phyloP scores from a whole-genome alignment of 2,113 vertebrate genomes.

The Etheostoma cragini region DNA sequence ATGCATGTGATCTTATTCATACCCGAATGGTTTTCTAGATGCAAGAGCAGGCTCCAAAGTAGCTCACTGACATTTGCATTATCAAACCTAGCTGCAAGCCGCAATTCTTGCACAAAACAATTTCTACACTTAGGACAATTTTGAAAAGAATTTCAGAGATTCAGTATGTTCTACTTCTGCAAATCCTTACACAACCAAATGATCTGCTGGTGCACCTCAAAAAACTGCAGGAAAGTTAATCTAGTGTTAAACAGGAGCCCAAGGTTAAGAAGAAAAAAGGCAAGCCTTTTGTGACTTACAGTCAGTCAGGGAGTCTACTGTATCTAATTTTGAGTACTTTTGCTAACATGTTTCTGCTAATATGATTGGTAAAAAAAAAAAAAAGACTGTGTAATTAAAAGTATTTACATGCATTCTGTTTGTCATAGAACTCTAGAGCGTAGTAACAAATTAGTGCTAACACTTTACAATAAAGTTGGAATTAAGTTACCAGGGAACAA shows the following conservation, averaged over 20 bases:
- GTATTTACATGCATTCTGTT: too few species aligned
- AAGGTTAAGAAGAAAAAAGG: too few species aligned
- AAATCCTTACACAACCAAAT: not conserved
- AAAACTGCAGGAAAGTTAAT: not conserved
- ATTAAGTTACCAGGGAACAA: too few species aligned
- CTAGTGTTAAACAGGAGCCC: not conserved
- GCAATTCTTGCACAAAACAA: not conserved
- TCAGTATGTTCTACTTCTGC: not conserved
- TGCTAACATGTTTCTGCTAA: too few species aligned
- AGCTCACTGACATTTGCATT: not conserved
- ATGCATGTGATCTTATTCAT: not conserved
- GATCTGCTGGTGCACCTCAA: not conserved
- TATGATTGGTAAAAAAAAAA: too few species aligned
- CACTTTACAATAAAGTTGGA: too few species aligned
- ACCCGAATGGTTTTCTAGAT: not conserved
- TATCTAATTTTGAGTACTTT: too few species aligned
- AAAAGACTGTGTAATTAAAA: too few species aligned
- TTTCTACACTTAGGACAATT: not conserved
- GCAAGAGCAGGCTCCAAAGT: not conserved
- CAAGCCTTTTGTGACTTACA: not conserved
- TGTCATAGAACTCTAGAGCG: too few species aligned
- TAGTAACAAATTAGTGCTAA: too few species aligned
- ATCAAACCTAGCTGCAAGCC: not conserved
- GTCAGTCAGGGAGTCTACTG: too few species aligned
- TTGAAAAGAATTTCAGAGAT: not conserved